Evolutionary conservation across 2,113 vertebrate species (phyloP).

Genomic region (Oryzias woworae): DNA sequence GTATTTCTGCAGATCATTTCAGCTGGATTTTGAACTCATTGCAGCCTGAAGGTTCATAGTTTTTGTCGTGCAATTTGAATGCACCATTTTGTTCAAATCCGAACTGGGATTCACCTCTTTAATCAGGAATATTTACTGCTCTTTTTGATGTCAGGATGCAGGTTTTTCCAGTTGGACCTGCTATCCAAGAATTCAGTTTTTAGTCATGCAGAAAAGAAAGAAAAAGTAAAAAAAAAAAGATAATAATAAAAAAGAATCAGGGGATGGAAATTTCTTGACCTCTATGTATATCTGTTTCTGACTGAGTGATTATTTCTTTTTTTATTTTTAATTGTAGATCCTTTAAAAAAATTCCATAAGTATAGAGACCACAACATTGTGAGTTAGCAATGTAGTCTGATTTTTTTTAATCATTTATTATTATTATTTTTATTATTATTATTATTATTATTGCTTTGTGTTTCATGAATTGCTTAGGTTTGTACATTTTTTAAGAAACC

Average conservation of each 20-base stretch:
- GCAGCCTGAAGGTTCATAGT: constrained; percentile 31
- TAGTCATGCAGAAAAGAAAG: constrained; percentile 1
- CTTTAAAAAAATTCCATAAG: constrained; percentile 60
- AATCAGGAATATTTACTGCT: constrained; percentile 63
- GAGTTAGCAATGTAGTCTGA: constrained; percentile 71
- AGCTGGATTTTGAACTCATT: constrained; percentile 26
- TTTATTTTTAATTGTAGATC: constrained; percentile 51
- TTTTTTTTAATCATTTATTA: not conserved
- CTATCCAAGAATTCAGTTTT: constrained; percentile 25
- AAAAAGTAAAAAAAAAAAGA: constrained; percentile 23
- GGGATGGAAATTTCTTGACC: constrained; percentile 33
- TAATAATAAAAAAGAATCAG: not conserved
- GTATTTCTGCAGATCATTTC: constrained; percentile 66
- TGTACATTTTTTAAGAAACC: constrained; percentile 60
- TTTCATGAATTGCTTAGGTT: constrained; percentile 48
- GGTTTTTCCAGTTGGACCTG: constrained; percentile 36
- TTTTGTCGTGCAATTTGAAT: constrained; percentile 6
- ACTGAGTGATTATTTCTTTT: constrained; percentile 42
- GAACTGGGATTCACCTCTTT: constrained; percentile 39
- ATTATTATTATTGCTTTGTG: constrained; percentile 45
- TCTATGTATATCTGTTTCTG: constrained; percentile 47
- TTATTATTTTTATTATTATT: constrained; percentile 31
- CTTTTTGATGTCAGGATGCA: constrained; percentile 70
- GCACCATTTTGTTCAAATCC: constrained; percentile 14
- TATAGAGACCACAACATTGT: constrained; percentile 78